Evolutionary conservation across 2,888 invertebrate species (phyloP).

Genomic region (Trachelus tabidus): DNA sequence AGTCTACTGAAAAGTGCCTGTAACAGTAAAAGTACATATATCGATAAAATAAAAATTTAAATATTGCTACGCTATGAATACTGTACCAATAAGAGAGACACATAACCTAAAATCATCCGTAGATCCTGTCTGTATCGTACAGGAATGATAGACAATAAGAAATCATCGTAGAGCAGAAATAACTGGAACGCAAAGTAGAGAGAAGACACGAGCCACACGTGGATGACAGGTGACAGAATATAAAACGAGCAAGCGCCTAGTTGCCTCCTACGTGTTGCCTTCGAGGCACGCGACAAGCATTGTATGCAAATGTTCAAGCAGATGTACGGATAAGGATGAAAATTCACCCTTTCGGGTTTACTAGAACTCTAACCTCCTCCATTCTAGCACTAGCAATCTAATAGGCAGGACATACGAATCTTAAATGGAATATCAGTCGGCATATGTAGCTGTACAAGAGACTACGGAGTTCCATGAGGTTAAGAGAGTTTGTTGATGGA

Average conservation of each 20-base stretch:
- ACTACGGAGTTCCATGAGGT: background rate
- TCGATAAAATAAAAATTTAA: background rate
- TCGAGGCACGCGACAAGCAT: slow-evolving; percentile 57
- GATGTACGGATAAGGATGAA: slow-evolving; percentile 34
- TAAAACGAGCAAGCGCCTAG: slow-evolving; percentile 28
- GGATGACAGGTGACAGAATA: slow-evolving; percentile 57
- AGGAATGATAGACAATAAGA: background rate
- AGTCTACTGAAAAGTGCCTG: slow-evolving; percentile 5
- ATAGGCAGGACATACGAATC: background rate
- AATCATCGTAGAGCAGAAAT: background rate
- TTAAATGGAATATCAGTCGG: too few species aligned
- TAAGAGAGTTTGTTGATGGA: background rate
- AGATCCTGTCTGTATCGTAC: background rate
- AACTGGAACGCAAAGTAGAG: background rate
- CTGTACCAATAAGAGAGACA: background rate
- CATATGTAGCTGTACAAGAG: too few species aligned
- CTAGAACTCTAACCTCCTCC: background rate
- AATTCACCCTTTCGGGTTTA: slow-evolving; percentile 26
- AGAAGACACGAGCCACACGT: slow-evolving; percentile 36
- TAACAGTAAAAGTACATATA: background rate
- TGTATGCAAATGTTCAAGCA: slow-evolving; percentile 55
- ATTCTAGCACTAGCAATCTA: background rate
- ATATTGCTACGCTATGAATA: background rate
- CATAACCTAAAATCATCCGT: background rate
- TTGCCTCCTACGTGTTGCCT: slow-evolving; percentile 42